Base-by-base conservation (phyloP, 2,113 vertebrate species). In the Oncorhynchus mykiss region DNA sequence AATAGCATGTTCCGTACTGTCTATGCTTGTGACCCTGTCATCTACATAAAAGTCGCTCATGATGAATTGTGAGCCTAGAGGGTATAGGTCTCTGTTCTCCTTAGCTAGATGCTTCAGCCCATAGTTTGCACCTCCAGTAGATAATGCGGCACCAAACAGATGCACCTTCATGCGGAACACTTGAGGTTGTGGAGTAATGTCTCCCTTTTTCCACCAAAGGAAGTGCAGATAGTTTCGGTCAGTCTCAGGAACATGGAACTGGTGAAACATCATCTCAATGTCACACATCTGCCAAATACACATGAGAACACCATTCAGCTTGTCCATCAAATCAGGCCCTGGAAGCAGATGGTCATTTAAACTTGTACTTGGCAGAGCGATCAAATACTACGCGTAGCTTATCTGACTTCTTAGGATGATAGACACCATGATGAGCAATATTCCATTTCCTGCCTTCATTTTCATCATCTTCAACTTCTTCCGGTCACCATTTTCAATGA, bases 281-380 rank as follows among this genome's bases (percentile, higher is more conserved):
- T 70, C 67, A 9, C 67, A 71, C 67, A 76, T 70, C 65, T 27
- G 18, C 54, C 76, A n/a, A 78, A 72, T 31, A n/a, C 62, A 48
- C 24, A 78, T 2, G 51, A 78, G 76, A 29, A 78, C 65, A 68
- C 76, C 29, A 24, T 70, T 78, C 25, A 78, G 65, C 12, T 68
- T 78, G 25, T 78, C 67, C 18, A 67, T 72, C 31, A 78, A 48
- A 51, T 78, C 60, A 14, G 59, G 75, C 24, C 69, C 75, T 54
- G 51, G 29, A n/a, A 71, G 75, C 2, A 77, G 62, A 20, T 71
- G 59, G 12, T 77, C 75, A 24, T 77, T 71, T 7, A 77, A 68
- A 18, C 68, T 25, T 20, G 13, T 71, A 77, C 34, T 49, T 70
- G 31, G 75, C 34, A 1, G 68, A 77, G 24, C 34, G 49, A 34